A percentile compares a stretch with the other conserved stretches of the same genome.
Conservation (phyloP, 2,113 vertebrate genomes). For the Vireo altiloquus region DNA sequence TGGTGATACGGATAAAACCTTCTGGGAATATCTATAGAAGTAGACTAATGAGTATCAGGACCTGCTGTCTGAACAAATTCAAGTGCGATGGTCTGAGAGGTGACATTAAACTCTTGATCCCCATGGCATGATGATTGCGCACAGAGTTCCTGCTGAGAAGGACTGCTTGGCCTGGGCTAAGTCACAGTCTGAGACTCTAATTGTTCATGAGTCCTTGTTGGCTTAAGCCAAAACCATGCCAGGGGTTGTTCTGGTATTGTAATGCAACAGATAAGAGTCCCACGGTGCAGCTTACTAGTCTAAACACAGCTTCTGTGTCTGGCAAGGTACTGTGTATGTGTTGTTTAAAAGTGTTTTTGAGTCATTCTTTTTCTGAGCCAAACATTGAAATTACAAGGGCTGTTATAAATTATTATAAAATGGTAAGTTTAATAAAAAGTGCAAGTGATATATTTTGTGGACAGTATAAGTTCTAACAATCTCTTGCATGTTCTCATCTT, state of each 20-base stretch:
- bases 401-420: not conserved
- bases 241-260: not conserved
- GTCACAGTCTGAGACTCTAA: not conserved
- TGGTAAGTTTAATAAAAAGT: not conserved
- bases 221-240: not conserved
- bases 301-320: not conserved
- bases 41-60: not conserved
- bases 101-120: not conserved
- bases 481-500: not conserved
- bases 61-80: not conserved
- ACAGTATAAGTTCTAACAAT: not conserved
- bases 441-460: not conserved
- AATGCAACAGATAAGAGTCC: not conserved
- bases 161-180: not conserved
- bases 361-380: not conserved
- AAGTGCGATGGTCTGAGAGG: accelerated
- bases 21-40: not conserved
- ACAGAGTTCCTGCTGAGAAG: not conserved
- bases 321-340: not conserved
- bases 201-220: not conserved
- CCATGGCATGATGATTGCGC: not conserved
- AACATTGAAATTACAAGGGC: not conserved
- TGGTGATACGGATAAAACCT: not conserved
- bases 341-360: not conserved
- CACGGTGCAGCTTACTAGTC: not conserved